Evolutionary conservation across 1,140 invertebrate species (phyloP), one percentile per base, ranked within the genome.

Genomic region (Apis cerana): DNA sequence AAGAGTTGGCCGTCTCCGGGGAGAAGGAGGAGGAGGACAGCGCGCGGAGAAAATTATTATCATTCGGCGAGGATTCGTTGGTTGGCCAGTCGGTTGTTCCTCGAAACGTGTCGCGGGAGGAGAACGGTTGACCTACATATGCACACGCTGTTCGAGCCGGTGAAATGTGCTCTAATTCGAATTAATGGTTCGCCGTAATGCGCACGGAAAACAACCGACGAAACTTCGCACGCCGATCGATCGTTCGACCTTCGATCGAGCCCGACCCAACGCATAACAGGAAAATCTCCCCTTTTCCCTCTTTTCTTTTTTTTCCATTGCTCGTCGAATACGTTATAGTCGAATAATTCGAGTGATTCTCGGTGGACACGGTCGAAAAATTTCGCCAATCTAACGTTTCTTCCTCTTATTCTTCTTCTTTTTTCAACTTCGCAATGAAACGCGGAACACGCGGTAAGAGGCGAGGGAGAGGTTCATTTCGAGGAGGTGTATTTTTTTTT

Each of bases 91-190:
- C 0, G 33, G 33, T 43, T 43, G 54, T 50, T 52, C 72, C 61
- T 76, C 19, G 54, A 82, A 76, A 76, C 33, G 62, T 68, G 80
- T 82, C 72, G 43, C 64, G 48, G 13, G 62, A 76, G 59, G 23
- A 68, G 23, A 58, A 81, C 56, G 65, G 72, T 82, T 69, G 74
- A 82, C 74, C 80, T 23, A 82, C 74, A 82, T 82, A 17, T 69
- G 17, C 15, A 13, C 0, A 62, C 1, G 12, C 13, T 19, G 43
- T 52, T 12, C 17, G 56, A 54, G 50, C 48, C 72, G 50, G 71
- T 9, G 52, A 75, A 68, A 75, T 58, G 43, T 76, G 67, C 23
- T 69, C 64, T 82, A 82, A 82, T 82, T 54, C 48, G 74, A 76
- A 82, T 76, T 67, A 82, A 82, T 82, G 80, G 64, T 58, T 54